These are phyloP conservation scores for Pyxicephalus adspersus DNA, from an alignment of 2,113 vertebrate genomes.

Conservation along the genomic window DNA sequence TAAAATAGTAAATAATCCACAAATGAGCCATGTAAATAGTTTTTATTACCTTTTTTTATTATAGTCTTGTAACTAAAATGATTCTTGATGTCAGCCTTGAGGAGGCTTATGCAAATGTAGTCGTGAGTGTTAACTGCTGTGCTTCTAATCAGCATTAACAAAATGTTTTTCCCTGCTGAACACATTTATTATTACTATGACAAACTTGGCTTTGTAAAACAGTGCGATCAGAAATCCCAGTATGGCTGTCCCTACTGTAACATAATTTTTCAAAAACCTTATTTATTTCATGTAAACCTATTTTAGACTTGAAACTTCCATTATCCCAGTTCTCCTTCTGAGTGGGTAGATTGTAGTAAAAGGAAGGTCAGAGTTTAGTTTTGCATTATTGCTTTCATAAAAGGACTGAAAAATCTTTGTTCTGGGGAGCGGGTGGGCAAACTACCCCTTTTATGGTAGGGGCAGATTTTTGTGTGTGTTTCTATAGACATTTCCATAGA, in stretches of 20 bases:
- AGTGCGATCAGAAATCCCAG: not conserved
- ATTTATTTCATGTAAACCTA: too few relatives aligned
- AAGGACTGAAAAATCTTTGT: too few relatives aligned
- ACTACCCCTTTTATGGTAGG: too few relatives aligned
- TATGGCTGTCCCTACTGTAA: not conserved
- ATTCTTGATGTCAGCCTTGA: slow-evolving; percentile 43
- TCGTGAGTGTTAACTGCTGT: slow-evolving; percentile 11
- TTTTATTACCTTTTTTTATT: slow-evolving; percentile 21
- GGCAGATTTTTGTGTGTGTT: too few relatives aligned
- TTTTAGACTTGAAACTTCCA: too few relatives aligned
- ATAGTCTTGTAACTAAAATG: slow-evolving; percentile 14
- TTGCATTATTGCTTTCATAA: too few relatives aligned
- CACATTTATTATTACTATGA: slow-evolving; percentile 4
- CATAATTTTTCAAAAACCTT: not conserved
- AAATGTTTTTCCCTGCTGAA: slow-evolving; percentile 31
- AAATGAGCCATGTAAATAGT: slow-evolving; percentile 15
- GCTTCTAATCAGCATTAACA: slow-evolving; percentile 19
- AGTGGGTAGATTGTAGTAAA: too few relatives aligned
- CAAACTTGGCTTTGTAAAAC: not conserved
- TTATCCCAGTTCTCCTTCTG: too few relatives aligned
- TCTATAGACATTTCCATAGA: too few relatives aligned
- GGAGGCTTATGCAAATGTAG: slow-evolving; percentile 42
- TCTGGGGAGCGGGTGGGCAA: too few relatives aligned
- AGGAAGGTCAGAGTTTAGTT: too few relatives aligned
- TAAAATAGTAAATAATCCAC: slow-evolving; percentile 5